Evolutionary conservation across 1,140 invertebrate genomes (phyloP), one percentile per base, ranked within the genome.

Genomic region (Drosophila parabipectinata): DNA sequence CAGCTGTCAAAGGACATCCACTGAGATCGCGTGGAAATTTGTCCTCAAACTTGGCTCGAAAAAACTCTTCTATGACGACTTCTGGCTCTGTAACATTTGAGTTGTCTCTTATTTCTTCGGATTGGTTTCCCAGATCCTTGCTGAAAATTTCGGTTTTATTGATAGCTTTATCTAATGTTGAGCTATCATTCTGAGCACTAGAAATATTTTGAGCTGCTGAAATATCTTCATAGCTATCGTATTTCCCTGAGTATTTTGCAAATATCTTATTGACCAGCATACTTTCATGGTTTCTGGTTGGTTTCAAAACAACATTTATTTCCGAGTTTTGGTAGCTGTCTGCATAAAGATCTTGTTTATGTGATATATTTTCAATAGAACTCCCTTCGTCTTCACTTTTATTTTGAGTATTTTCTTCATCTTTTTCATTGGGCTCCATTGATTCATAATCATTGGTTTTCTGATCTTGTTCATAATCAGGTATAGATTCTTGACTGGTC

Each of bases 21-120:
- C 81, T 90, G 9, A 91, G 72, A 53, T 91, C 88, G 5, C 63
- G 55, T 0, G 90, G 90, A 26, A 91, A 89, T 15, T 91, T 91
- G 54, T 90, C 88, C 18, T 76, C 41, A 39, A 91, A 90, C 8
- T 73, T 72, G 4, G 66, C 83, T 0, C 78, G 59, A 26, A 30
- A 61, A 9, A 81, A 75, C 57, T 91, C 77, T 10, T 90, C 79
- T 7, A 90, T 56, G 1, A 26, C 18, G 6, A 52, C 47, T n/a
- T 53, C 53, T 1, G 58, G 32, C 26, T 59, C 44, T 7, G 53
- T 75, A 7, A 15, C 1, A 47, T 53, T 72, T 0, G 5, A 3
- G 1, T 18, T 44, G 0, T 41, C 24, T 3, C 3, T 26, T 8
- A 1, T 28, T 12, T n/a, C 9, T 0, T 4, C 14, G 14, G 41